Base-by-base conservation (phyloP, 1,140 invertebrate species). In the Lasioglossum albipes region DNA sequence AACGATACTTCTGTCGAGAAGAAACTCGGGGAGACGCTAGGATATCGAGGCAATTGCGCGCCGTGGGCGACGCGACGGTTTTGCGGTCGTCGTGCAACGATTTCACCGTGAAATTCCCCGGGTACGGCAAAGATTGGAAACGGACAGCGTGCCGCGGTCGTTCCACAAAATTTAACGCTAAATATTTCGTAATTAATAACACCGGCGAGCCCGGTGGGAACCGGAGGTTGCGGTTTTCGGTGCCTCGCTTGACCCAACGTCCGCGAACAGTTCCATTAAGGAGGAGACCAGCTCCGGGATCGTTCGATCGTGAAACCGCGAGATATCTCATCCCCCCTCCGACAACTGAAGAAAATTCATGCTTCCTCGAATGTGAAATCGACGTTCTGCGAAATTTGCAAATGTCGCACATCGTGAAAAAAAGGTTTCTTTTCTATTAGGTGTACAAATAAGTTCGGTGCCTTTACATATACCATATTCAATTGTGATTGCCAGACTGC, bases 101-200 rank as follows among this genome's bases (percentile, higher is more conserved):
- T 85, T 75, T 68, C 68, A 57, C 57, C 36, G 45, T 77, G 70
- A 57, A 75, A 79, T 85, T 75, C 9, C 57, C 42, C 49, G 22
- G 52, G 27, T 42, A 54, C 62, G 59, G 57, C 45, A 45, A 66
- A 64, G 70, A 67, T 77, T 75, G 72, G 78, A 69, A 59, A 74
- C 64, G 65, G 70, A 27, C 18, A 52, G n/a, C 66, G 72, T 3
- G 77, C 54, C 81, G 80, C 77, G 82, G 76, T 75, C 89, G 89
- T 91, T 92, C 90, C 88, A 91, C 87, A 92, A 92, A 92, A 93
- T 93, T 92, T 89, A 92, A 91, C 89, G 81, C 85, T 85, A 85
- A 91, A 87, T 80, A 90, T 90, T 90, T 84, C 85, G 75, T 91
- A 93, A 93, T 93, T 92, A 93, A 93, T 93, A 80, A 92, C 88